Evolutionary conservation across 2,113 vertebrate genomes (phyloP).

Genomic region (Xyrauchen texanus): DNA sequence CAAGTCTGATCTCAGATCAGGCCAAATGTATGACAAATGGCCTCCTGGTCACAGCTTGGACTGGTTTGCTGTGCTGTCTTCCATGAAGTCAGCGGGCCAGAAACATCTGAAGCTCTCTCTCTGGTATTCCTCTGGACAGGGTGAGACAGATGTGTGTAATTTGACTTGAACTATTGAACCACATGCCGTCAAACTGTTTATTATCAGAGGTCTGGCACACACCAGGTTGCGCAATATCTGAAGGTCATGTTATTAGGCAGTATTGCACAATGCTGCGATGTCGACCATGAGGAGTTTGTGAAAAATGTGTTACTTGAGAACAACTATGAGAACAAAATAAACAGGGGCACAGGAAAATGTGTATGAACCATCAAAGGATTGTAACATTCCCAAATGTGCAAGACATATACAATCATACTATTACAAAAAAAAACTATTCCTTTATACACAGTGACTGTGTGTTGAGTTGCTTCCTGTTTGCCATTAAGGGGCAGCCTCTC

Average conservation of each 20-base stretch:
- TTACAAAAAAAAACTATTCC: neutral
- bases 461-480: slow-evolving; percentile 28
- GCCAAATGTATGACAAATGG: slow-evolving; percentile 12
- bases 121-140: slow-evolving; percentile 50
- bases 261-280: slow-evolving; percentile 45
- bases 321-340: neutral
- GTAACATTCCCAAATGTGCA: neutral
- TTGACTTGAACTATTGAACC: slow-evolving; percentile 59
- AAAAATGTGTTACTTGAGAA: slow-evolving; percentile 26
- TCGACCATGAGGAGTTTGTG: slow-evolving; percentile 8
- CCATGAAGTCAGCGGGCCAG: slow-evolving; percentile 42
- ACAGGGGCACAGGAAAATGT: neutral
- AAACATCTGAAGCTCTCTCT: slow-evolving; percentile 52
- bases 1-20: slow-evolving; percentile 30
- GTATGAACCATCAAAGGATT: neutral
- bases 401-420: neutral
- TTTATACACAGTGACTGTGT: neutral
- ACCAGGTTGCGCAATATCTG: slow-evolving; percentile 45
- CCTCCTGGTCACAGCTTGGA: slow-evolving; percentile 50
- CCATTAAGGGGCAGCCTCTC: slow-evolving; percentile 8
- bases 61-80: slow-evolving; percentile 43
- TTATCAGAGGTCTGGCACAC: slow-evolving; percentile 50
- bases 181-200: slow-evolving; percentile 55
- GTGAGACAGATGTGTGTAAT: slow-evolving; percentile 56
- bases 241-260: slow-evolving; percentile 52